These are phyloP conservation scores for Ancistrus triradiatus DNA, from an alignment of 2,113 vertebrate species.

Conservation along the genomic window DNA sequence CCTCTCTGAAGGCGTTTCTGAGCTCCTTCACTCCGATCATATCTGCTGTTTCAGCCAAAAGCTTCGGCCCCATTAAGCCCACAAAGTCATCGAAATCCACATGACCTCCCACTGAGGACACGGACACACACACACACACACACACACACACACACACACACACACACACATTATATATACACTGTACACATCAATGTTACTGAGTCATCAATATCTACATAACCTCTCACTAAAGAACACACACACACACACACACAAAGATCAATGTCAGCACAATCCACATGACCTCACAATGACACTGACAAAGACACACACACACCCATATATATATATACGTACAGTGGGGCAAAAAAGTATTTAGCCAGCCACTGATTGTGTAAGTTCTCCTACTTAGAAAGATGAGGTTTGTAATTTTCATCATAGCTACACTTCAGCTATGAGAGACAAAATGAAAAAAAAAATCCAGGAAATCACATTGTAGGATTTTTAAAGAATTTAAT, in stretches of 20 bases:
- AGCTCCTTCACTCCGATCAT: slow-evolving; percentile 99
- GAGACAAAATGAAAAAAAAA: no score
- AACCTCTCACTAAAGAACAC: background rate
- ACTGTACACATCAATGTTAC: no score
- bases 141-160: slow-evolving; percentile 61
- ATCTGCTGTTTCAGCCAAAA: slow-evolving; percentile 93
- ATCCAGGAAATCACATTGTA: no score
- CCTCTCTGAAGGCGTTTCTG: slow-evolving; percentile 95
- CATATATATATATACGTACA: slow-evolving; percentile 39
- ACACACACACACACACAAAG: slow-evolving; percentile 66
- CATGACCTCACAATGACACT: no score
- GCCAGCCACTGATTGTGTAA: no score
- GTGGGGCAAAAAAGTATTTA: no score
- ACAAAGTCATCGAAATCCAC: slow-evolving; percentile 99
- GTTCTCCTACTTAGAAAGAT: no score
- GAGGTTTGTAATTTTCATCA: no score
- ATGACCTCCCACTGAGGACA: slow-evolving; percentile 87
- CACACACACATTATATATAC: slow-evolving; percentile 69
- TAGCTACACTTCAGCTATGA: no score
- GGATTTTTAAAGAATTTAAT: no score
- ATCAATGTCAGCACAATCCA: background rate
- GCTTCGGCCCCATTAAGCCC: slow-evolving; percentile 95
- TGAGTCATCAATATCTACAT: no score
- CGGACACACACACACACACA: slow-evolving; percentile 37
- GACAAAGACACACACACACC: background rate